Evolutionary conservation across 2,888 invertebrate species (phyloP).

Genomic region (Heliconius cydno): DNA sequence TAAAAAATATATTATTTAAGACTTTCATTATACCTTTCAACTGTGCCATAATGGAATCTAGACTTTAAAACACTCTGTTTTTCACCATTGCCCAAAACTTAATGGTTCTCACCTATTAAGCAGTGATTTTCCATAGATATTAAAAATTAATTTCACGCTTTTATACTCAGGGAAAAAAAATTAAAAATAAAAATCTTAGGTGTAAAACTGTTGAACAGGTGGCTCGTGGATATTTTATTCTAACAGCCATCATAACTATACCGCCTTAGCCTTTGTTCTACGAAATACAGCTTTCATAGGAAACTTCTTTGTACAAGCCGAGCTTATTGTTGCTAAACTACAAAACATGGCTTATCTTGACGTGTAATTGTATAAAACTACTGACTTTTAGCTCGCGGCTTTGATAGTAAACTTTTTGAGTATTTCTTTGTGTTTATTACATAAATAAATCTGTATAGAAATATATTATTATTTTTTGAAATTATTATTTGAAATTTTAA

Average conservation of each 20-base stretch:
- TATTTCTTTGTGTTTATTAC: too few species aligned
- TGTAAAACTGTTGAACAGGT: constrained; percentile 3
- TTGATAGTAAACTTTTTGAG: neutral
- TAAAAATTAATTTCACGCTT: too few species aligned
- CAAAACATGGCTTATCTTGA: neutral
- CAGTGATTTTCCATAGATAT: too few species aligned
- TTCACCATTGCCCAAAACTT: too few species aligned
- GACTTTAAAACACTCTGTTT: too few species aligned
- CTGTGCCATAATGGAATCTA: too few species aligned
- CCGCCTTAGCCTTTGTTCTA: constrained; percentile 35
- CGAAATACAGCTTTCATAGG: constrained; percentile 30
- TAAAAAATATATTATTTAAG: neutral
- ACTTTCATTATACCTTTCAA: too few species aligned
- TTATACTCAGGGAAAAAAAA: neutral
- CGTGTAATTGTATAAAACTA: neutral
- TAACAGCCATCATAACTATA: constrained; percentile 23
- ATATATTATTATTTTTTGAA: neutral
- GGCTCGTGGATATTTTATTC: constrained; percentile 37
- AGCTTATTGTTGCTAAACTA: constrained; percentile 13
- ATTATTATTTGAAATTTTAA: neutral
- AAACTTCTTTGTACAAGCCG: constrained; percentile 33
- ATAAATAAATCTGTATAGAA: neutral
- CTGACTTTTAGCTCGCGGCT: neutral
- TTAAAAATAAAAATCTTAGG: neutral
- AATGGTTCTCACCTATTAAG: too few species aligned